Percentiles rank a stretch among this genome's conserved stretches.
phyloP scores from a whole-genome alignment of 2,888 invertebrate genomes.

The Salticus scenicus region DNA sequence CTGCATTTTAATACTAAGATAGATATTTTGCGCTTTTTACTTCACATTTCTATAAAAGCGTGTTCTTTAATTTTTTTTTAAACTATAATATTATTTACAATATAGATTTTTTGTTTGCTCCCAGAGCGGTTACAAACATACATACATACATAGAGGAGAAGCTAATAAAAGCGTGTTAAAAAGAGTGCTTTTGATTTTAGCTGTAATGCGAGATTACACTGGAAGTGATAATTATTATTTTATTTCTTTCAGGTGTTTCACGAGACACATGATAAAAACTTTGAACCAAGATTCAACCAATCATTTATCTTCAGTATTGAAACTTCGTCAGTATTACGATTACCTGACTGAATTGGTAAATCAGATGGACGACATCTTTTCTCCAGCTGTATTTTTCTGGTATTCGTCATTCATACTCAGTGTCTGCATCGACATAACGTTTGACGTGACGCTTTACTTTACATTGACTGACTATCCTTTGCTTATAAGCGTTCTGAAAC shows the following conservation, averaged over 20 bases:
- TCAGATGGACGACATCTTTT: conserved; percentile 44
- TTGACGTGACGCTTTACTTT: conserved; percentile 36
- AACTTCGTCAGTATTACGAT: conserved; percentile 17
- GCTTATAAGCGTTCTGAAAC: conserved; percentile 30
- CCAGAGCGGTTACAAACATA: too few species aligned
- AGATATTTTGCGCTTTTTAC: too few species aligned
- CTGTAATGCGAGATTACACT: too few species aligned
- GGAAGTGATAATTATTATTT: too few species aligned
- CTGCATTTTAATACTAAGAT: too few species aligned
- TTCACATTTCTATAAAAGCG: too few species aligned
- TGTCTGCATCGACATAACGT: conserved; percentile 53
- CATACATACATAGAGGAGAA: too few species aligned
- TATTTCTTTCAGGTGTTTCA: conserved; percentile 33
- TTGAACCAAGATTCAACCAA: neutral
- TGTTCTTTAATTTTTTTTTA: too few species aligned
- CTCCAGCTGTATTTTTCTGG: conserved; percentile 55
- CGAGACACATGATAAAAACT: neutral
- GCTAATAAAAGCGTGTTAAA: too few species aligned
- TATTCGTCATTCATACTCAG: conserved; percentile 32
- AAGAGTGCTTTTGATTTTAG: too few species aligned
- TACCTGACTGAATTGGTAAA: conserved; percentile 27
- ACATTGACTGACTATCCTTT: neutral
- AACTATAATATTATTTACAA: too few species aligned
- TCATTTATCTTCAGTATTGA: neutral
- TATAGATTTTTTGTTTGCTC: too few species aligned